Evolutionary conservation across 1,140 invertebrate genomes (phyloP), one percentile per base, ranked within the genome.

Genomic region (Whitmania pigra): DNA sequence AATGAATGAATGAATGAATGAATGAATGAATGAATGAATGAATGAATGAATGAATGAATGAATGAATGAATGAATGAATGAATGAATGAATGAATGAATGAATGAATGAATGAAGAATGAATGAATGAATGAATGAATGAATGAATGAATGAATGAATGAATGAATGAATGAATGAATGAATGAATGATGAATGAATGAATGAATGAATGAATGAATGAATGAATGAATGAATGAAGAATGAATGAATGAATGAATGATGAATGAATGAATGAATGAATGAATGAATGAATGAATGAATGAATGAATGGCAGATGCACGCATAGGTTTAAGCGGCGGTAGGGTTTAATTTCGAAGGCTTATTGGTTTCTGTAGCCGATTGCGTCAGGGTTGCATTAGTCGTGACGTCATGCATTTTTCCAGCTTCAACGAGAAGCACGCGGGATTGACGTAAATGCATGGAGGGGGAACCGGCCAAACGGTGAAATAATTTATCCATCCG

Each of bases 241-340:
- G n/a, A 71, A 73, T n/a, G n/a, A n/a, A n/a, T n/a, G n/a, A n/a
- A n/a, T n/a, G n/a, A n/a, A n/a, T n/a, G n/a, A 43, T 73, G 73
- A 54, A 71, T 72, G 70, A 54, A 71, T 72, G 70, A 73, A 43
- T 72, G 68, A 54, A 53, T 72, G 70, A 73, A 71, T 72, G 69
- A 53, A 43, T 73, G 70, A 73, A 43, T 72, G 71, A 57, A 54
- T 74, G 69, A 31, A 49, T 74, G 29, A 68, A 22, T 22, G 55
- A 60, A 17, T 60, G 55, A 60, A 17, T 60, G 55, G 40, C 5
- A 43, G 40, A 5, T 6, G 40, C 40, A 13, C 40, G 40, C 40
- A 5, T 43, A 43, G 40, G 40, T 43, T 43, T 43, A 43, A 43
- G 40, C 40, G 40, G 5, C 40, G 40, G 40, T 43, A 6, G 5